Evolutionary conservation across 2,888 invertebrate genomes (phyloP).

Genomic region (Ernsta delagoae): DNA sequence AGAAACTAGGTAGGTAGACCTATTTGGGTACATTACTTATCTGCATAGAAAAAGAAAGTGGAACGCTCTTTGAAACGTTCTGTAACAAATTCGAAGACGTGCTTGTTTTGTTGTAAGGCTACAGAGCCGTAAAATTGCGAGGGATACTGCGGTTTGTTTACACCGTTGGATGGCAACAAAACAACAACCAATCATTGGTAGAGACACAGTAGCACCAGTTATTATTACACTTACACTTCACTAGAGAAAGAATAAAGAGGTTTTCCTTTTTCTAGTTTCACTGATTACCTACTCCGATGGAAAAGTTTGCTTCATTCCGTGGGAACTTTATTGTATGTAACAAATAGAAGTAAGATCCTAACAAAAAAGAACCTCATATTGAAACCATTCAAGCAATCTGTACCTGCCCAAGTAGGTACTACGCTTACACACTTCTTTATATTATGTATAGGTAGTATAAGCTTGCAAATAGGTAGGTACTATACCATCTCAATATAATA

Average conservation of each 20-base stretch:
- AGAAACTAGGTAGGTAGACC: constrained; percentile 11
- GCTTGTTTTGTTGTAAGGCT: constrained; percentile 28
- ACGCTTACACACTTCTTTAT: no score
- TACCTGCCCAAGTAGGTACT: no score
- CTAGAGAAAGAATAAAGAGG: constrained; percentile 36
- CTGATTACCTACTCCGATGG: constrained; percentile 39
- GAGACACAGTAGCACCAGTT: constrained; percentile 6
- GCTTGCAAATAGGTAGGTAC: no score
- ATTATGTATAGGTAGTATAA: no score
- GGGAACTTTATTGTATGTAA: constrained; percentile 37
- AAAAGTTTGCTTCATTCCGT: constrained; percentile 40
- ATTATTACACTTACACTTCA: constrained; percentile 32
- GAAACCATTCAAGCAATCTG: constrained; percentile 22
- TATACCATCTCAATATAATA: no score
- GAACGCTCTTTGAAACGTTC: constrained; percentile 40
- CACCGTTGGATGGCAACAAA: constrained; percentile 11
- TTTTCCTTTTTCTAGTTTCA: constrained; percentile 45
- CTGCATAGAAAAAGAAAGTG: constrained; percentile 47
- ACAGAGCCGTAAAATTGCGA: constrained; percentile 22
- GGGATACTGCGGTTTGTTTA: constrained; percentile 15
- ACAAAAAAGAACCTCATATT: constrained; percentile 13
- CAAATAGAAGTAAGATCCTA: no score
- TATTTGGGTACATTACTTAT: constrained; percentile 7
- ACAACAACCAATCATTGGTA: no score
- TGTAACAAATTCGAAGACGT: constrained; percentile 40